Evolutionary conservation across 1,140 invertebrate genomes (phyloP).

Genomic region (Drosophila ambigua): DNA sequence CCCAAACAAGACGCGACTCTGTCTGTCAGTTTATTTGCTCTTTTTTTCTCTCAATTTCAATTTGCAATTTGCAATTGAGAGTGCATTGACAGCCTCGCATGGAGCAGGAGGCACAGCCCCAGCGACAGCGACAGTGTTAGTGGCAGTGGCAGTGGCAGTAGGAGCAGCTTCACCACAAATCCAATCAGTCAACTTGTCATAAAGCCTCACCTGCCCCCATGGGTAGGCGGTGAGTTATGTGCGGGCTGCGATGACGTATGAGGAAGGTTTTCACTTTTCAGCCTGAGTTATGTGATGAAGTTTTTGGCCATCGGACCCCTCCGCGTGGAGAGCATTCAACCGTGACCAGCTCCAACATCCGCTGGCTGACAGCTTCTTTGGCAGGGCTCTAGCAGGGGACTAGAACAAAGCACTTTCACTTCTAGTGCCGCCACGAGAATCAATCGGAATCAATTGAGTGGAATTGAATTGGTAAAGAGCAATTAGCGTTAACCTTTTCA

Average conservation of each 20-base stretch:
- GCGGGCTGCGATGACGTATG: slow-evolving; percentile 35
- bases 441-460: slow-evolving; percentile 39
- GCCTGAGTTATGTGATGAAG: slow-evolving; percentile 45
- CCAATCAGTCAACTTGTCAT: slow-evolving; percentile 61
- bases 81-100: slow-evolving; percentile 42
- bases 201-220: slow-evolving; percentile 32
- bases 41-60: slow-evolving; percentile 23
- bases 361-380: slow-evolving; percentile 7
- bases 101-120: background rate
- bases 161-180: slow-evolving; percentile 39
- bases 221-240: slow-evolving; percentile 51
- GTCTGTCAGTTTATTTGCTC: slow-evolving; percentile 36
- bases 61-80: slow-evolving; percentile 36
- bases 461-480: background rate
- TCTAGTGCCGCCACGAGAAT: slow-evolving; percentile 28
- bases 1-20: slow-evolving; percentile 12
- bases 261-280: slow-evolving; percentile 39
- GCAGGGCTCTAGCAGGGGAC: no score
- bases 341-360: slow-evolving; percentile 35
- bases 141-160: background rate
- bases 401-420: slow-evolving; percentile 67
- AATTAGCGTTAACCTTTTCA: slow-evolving; percentile 74
- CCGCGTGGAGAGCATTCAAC: slow-evolving; percentile 52
- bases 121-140: slow-evolving; percentile 3
- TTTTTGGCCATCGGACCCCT: slow-evolving; percentile 15